Evolutionary conservation across 1,140 invertebrate genomes (phyloP), one percentile per base, ranked within the genome.

Genomic region (Schlechtendalia chinensis): DNA sequence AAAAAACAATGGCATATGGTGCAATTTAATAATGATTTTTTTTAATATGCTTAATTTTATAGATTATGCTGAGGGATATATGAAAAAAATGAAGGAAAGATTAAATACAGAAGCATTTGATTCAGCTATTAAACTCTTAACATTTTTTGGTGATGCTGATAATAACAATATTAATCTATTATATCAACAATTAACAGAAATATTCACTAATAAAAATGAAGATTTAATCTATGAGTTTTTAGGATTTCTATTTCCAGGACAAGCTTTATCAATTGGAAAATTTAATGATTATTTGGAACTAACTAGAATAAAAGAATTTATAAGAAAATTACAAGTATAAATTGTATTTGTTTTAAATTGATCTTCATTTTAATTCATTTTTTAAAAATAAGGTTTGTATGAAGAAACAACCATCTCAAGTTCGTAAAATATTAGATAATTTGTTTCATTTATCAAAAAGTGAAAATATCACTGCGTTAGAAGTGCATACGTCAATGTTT

Each of bases 61-160:
- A 79, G 75, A 79, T 79, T 79, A 79, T 50, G 75, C 75, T 79
- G 75, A 79, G 5, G 75, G 75, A 63, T 79, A 61, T 27, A 79
- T 79, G 39, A 79, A 61, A 79, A 79, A 79, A 53, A 79, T 79
- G 56, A 22, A 58, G 50, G 75, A 79, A 63, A 59, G 58, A 61
- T 50, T 79, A 79, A 58, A 79, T 63, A 5, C 11, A 27, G 58
- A 79, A 29, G 61, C 75, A n/a, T 79, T 79, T 63, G 58, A 79
- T 45, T 17, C 45, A 45, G 75, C 75, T 17, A 50, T 63, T 5
- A 79, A 79, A 63, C 56, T 79, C 1, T 50, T 79, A 29, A 58
- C 14, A 11, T 59, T 58, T 79, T 61, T 79, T 61, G 39, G 58
- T 29, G 22, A 27, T 19, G 56, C 75, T n/a, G 39, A 79, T 79